phyloP scores from a whole-genome alignment of 2,113 vertebrate species.

The Oriolus oriolus region DNA sequence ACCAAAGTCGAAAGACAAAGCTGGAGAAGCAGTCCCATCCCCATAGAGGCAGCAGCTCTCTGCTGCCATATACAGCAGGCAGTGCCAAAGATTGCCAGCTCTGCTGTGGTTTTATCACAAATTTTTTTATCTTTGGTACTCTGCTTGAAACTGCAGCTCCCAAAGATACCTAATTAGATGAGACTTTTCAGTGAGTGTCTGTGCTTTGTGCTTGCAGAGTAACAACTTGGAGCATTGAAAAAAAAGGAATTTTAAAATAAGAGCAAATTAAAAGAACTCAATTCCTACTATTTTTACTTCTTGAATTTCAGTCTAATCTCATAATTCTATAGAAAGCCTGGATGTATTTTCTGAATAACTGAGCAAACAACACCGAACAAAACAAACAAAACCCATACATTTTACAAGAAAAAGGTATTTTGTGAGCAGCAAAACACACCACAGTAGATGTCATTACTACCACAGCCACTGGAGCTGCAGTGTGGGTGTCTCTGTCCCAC shows the following conservation, averaged over 20 bases:
- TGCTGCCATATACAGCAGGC: rapidly evolving
- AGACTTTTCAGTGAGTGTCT: neutral
- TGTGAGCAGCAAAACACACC: neutral
- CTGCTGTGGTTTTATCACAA: neutral
- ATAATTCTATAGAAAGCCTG: neutral
- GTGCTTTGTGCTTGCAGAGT: neutral
- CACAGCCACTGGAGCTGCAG: neutral
- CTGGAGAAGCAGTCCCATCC: neutral
- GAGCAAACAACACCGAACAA: neutral
- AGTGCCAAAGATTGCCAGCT: neutral
- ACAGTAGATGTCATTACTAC: neutral
- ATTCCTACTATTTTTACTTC: neutral
- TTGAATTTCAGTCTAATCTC: neutral
- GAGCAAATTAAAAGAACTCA: neutral
- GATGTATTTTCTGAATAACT: neutral
- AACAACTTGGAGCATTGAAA: neutral
- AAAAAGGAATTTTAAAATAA: neutral
- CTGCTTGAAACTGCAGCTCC: neutral
- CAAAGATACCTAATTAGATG: neutral
- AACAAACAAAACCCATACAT: rapidly evolving
- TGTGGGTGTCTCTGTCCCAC: rapidly evolving
- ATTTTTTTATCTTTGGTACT: neutral
- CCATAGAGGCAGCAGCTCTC: neutral
- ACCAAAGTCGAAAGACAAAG: neutral
- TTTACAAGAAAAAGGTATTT: neutral